A percentile compares a stretch with the other conserved stretches of the same genome.
These are phyloP conservation scores for Calephelis nemesis DNA, from an alignment of 1,140 invertebrate genomes.

Conservation along the genomic window DNA sequence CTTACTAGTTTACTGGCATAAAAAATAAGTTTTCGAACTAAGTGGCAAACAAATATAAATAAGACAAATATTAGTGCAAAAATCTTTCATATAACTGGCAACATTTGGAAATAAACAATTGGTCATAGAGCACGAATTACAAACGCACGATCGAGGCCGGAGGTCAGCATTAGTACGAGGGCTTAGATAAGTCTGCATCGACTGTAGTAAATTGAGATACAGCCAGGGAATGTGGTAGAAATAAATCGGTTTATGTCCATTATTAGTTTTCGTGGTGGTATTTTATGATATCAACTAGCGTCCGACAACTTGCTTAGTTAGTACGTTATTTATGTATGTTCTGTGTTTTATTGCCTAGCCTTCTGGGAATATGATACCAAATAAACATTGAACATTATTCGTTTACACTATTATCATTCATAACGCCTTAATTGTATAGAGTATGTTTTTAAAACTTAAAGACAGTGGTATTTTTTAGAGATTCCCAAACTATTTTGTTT, in stretches of 20 bases:
- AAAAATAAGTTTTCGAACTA: too few species aligned
- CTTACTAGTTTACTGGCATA: too few species aligned
- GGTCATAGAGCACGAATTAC: conserved; percentile 53
- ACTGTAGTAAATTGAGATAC: conserved; percentile 43
- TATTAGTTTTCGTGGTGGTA: conserved; percentile 31
- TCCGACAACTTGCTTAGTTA: conserved; percentile 22
- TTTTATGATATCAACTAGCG: conserved; percentile 18
- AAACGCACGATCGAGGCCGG: conserved; percentile 57
- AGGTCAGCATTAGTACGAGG: conserved; percentile 59
- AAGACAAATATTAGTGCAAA: too few species aligned
- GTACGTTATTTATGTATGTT: conserved; percentile 15
- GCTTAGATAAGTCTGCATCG: conserved; percentile 35
- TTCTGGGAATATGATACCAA: neutral
- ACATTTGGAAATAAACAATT: conserved; percentile 49
- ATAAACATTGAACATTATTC: too few species aligned
- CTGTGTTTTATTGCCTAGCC: neutral
- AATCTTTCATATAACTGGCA: conserved; percentile 24
- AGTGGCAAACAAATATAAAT: too few species aligned
- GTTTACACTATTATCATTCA: too few species aligned
- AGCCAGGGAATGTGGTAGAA: conserved; percentile 37
- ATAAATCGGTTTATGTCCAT: conserved; percentile 39
- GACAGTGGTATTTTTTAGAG: too few species aligned
- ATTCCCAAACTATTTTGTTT: too few species aligned
- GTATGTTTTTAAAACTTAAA: too few species aligned
- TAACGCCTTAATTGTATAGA: too few species aligned